A percentile compares a stretch with the other conserved stretches of the same genome.
phyloP scores from a whole-genome alignment of 1,140 invertebrate species.

The Conus ventricosus region DNA sequence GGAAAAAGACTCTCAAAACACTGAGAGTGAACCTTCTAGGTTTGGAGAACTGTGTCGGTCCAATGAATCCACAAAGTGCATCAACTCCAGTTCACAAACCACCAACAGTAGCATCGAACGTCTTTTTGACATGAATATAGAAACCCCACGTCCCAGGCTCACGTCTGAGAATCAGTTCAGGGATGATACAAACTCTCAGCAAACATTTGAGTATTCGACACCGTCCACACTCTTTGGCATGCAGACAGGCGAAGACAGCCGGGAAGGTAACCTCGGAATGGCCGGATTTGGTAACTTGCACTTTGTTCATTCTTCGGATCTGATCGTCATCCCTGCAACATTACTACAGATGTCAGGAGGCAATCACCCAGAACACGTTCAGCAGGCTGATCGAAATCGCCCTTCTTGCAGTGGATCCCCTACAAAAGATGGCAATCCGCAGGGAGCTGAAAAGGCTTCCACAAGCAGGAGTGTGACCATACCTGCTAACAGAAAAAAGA shows the following conservation, averaged over 20 bases:
- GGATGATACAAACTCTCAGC: too few relatives aligned
- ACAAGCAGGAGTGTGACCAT: conserved; percentile 26
- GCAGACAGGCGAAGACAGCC: neutral
- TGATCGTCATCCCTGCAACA: neutral
- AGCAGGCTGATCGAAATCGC: conserved; percentile 15
- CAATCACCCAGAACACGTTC: conserved; percentile 27
- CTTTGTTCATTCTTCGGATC: neutral
- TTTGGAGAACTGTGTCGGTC: neutral
- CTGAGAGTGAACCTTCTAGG: neutral
- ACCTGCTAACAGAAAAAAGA: neutral
- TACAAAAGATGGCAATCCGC: neutral
- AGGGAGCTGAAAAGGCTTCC: neutral
- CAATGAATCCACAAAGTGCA: conserved; percentile 3
- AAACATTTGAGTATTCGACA: neutral
- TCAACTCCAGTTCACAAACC: conserved; percentile 1
- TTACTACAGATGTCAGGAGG: neutral
- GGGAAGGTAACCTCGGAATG: neutral
- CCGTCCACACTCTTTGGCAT: neutral
- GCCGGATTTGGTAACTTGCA: neutral
- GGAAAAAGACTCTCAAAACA: neutral
- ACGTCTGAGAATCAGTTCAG: too few relatives aligned
- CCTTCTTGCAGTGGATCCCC: neutral
- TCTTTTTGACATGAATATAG: neutral
- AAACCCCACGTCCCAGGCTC: neutral
- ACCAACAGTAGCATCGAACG: conserved; percentile 22